Conservation (phyloP, 23 tunicate genomes). For the Styela plicata region DNA sequence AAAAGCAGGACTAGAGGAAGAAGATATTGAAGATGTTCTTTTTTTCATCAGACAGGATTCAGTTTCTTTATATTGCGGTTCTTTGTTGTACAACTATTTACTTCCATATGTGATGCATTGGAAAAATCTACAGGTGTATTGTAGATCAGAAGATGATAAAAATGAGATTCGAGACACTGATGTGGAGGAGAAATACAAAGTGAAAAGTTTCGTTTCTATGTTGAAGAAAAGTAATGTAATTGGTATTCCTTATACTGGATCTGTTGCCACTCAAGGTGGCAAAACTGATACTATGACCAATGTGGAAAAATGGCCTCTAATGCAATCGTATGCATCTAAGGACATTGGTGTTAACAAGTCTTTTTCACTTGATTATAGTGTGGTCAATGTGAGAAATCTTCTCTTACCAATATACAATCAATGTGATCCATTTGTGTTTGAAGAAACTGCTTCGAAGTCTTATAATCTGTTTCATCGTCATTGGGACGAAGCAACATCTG, state of each 20-base stretch:
- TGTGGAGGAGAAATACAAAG: constrained; percentile 56
- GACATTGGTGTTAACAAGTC: constrained; percentile 31
- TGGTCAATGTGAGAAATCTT: constrained; percentile 33
- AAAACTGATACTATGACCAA: neutral
- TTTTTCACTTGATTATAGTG: constrained; percentile 15
- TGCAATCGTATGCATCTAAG: constrained; percentile 69
- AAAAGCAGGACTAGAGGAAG: constrained; percentile 63
- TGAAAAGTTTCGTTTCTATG: constrained; percentile 67
- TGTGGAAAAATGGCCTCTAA: constrained; percentile 78
- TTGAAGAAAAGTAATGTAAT: constrained; percentile 26
- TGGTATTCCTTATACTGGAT: constrained; percentile 52
- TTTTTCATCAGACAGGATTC: constrained; percentile 43
- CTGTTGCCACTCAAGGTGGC: neutral
- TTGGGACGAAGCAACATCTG: constrained; percentile 49
- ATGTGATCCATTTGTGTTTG: constrained; percentile 63
- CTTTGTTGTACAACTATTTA: constrained; percentile 41
- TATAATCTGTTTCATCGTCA: constrained; percentile 68
- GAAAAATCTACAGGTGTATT: constrained; percentile 57
- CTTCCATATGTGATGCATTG: constrained; percentile 73
- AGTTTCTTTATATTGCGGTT: constrained; percentile 57
- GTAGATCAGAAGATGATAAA: constrained; percentile 5
- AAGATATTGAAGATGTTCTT: constrained; percentile 71
- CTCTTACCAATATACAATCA: constrained; percentile 50
- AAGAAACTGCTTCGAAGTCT: constrained; percentile 41
- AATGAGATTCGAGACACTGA: constrained; percentile 25